Evolutionary conservation across 2,113 vertebrate species (phyloP).

Genomic region (Pseudois nayaur): DNA sequence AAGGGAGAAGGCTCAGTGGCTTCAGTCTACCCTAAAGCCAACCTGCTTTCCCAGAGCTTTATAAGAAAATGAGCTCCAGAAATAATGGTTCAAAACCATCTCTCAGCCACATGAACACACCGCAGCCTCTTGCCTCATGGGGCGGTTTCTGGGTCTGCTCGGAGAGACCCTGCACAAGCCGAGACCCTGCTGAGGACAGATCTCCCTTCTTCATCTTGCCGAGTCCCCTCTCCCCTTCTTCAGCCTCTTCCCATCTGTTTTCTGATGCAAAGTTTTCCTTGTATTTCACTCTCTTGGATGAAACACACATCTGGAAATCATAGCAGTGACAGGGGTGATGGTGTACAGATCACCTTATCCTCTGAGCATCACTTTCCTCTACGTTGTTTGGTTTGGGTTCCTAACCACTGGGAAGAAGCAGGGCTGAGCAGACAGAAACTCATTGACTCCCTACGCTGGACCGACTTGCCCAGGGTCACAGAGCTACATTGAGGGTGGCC

Average conservation of each 20-base stretch:
- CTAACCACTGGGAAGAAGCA: background rate
- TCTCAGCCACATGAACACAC: background rate
- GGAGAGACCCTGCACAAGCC: background rate
- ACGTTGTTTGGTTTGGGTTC: background rate
- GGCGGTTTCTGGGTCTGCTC: background rate
- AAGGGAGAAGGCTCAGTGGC: background rate
- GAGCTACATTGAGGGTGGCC: background rate
- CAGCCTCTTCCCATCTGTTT: background rate
- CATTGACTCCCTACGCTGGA: fast-evolving
- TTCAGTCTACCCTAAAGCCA: background rate
- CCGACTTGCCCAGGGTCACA: background rate
- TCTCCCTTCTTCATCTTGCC: background rate
- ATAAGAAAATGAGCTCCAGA: background rate
- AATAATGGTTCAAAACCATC: background rate
- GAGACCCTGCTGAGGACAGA: background rate
- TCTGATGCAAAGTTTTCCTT: background rate
- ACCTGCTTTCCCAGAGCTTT: background rate
- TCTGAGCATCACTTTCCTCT: background rate
- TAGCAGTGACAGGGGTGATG: background rate
- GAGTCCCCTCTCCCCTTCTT: background rate
- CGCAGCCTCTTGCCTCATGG: fast-evolving
- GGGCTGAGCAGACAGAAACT: background rate
- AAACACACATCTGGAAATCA: background rate
- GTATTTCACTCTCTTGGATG: background rate
- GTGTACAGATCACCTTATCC: background rate